Evolutionary conservation across 2,113 vertebrate genomes (phyloP).

Genomic region (Crotalus viridis): DNA sequence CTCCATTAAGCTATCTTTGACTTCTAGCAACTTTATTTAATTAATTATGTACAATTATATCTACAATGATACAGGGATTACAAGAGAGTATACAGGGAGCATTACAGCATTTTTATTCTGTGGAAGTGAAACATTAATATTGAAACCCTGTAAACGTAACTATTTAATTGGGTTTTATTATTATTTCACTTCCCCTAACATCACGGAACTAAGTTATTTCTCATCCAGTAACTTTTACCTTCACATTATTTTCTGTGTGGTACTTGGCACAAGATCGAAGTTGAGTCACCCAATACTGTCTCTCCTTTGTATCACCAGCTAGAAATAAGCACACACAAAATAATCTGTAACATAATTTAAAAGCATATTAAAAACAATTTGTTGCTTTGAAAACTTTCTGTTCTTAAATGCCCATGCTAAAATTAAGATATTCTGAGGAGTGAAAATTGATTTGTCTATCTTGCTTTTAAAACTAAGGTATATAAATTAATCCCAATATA

Average conservation of each 20-base stretch:
- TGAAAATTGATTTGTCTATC: not conserved
- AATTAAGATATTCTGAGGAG: not conserved
- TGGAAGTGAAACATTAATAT: not conserved
- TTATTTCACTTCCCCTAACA: not conserved
- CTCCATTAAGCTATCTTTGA: too few relatives aligned
- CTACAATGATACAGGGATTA: too few relatives aligned
- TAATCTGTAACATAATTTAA: not conserved
- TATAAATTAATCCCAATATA: not conserved
- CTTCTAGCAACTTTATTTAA: too few relatives aligned
- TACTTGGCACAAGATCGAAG: slow-evolving; percentile 90
- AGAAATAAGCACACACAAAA: slow-evolving; percentile 57
- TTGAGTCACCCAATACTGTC: slow-evolving; percentile 92
- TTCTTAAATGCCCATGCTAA: not conserved
- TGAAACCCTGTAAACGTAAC: not conserved
- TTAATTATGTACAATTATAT: too few relatives aligned
- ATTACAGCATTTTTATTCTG: not conserved
- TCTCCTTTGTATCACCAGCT: slow-evolving; percentile 91
- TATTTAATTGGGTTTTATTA: not conserved
- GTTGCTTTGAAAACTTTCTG: not conserved
- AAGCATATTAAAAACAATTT: not conserved
- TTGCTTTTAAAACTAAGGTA: not conserved
- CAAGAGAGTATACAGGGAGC: too few relatives aligned
- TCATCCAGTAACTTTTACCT: slow-evolving; percentile 73
- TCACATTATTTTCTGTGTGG: slow-evolving; percentile 86
- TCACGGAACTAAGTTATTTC: slow-evolving; percentile 3